Conservation (phyloP, 1,140 invertebrate species). For the Nephila pilipes region DNA sequence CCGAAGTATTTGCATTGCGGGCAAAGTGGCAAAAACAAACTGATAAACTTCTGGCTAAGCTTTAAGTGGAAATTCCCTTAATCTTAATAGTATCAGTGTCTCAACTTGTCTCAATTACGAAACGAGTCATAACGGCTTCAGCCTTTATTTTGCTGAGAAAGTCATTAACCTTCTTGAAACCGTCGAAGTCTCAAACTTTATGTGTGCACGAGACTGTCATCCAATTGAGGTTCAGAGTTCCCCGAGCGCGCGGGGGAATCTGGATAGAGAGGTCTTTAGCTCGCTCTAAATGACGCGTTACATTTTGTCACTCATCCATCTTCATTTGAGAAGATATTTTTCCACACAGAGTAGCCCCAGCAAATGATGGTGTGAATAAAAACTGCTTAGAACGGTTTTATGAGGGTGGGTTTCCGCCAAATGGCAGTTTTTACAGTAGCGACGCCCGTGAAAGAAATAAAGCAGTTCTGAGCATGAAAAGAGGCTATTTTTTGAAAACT, state of each 20-base stretch:
- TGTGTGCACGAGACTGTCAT: background rate
- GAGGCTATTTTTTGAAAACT: no score
- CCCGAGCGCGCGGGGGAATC: background rate
- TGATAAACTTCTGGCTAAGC: no score
- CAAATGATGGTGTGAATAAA: background rate
- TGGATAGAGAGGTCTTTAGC: background rate
- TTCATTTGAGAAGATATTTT: background rate
- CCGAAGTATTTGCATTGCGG: no score
- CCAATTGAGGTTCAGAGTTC: background rate
- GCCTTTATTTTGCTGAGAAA: background rate
- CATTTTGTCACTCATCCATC: background rate
- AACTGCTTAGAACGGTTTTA: background rate
- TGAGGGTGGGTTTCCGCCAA: background rate
- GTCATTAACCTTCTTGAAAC: background rate
- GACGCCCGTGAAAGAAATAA: background rate
- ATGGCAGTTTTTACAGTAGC: background rate
- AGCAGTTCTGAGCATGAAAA: background rate
- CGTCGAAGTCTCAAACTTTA: background rate
- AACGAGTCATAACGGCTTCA: background rate
- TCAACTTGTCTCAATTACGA: background rate
- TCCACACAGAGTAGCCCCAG: background rate
- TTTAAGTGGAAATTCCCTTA: no score
- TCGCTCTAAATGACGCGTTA: background rate
- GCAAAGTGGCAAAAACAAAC: no score
- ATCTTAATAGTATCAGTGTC: background rate